Conservation (phyloP, 2,113 vertebrate species). For the Hippocampus mohnikei region DNA sequence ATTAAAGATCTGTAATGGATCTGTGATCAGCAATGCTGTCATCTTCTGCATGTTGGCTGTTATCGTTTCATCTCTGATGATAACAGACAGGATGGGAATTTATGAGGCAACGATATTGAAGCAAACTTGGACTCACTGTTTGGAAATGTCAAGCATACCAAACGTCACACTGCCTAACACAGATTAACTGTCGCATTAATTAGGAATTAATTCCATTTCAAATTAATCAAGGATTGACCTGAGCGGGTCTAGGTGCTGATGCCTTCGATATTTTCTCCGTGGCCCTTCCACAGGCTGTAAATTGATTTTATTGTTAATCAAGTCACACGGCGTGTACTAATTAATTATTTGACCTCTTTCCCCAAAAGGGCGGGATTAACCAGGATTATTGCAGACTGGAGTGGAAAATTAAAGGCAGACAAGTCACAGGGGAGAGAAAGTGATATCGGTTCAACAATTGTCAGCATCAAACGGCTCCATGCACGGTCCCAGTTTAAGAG, state of each 20-base stretch:
- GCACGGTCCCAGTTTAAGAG: no score
- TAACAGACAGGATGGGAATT: constrained; percentile 34
- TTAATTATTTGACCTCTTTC: constrained; percentile 39
- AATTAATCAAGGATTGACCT: constrained; percentile 49
- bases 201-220: constrained; percentile 46
- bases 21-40: constrained; percentile 51
- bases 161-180: constrained; percentile 13
- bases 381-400: constrained; percentile 7
- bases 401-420: neutral
- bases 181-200: constrained; percentile 42
- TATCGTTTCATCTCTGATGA: constrained; percentile 43
- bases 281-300: constrained; percentile 15
- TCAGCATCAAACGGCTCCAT: neutral
- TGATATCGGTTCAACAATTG: neutral
- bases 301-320: constrained; percentile 45
- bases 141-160: constrained; percentile 8
- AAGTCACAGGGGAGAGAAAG: neutral
- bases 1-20: constrained; percentile 62
- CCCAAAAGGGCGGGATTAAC: constrained; percentile 34
- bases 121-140: constrained; percentile 9
- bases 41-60: constrained; percentile 40
- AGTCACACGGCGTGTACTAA: constrained; percentile 35
- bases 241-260: constrained; percentile 14
- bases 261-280: constrained; percentile 34
- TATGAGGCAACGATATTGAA: constrained; percentile 29